Evolutionary conservation across 2,888 invertebrate genomes (phyloP), one percentile per base, ranked within the genome.

Genomic region (Lasioglossum figueresi): DNA sequence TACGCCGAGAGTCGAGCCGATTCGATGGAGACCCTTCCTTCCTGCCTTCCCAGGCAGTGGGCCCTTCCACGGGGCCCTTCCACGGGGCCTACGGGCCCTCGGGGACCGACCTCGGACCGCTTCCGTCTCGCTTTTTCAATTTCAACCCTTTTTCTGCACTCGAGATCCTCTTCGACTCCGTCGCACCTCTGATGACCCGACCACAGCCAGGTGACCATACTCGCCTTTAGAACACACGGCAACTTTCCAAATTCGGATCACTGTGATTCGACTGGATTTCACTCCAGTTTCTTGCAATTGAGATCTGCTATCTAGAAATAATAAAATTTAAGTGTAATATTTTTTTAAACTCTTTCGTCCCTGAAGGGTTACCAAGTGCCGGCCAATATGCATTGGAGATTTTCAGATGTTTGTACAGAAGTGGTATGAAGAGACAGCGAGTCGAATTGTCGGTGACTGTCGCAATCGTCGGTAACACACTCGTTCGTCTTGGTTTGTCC

Each of bases 401-500:
- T 63, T 63, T 63, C 63, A 63, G 31, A 63, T 63, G 31, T 63
- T 63, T 63, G 16, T 31, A 31, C 16, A 63, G 63, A 63, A 63
- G 14, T 16, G 63, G 14, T 63, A 63, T 16, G 31, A 31, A 63
- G 63, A 63, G 63, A 74, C 45, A 48, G 48, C 73, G 52, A n/a
- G 34, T 34, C 73, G 48, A 52, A 74, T 52, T 48, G 63, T 34
- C 14, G 34, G 74, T 34, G 74, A 52, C 66, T n/a, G 66, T 66
- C 31, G 45, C 72, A 34, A 45, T 23, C 72, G 37, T 77, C 75
- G 52, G 76, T 86, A 83, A 87, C 83, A 77, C 80, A 48, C 43
- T 66, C 37, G 71, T 66, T 82, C 10, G 16, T 14, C 31, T 43
- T 72, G 59, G 14, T 72, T 52, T 23, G 6, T 74, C 78, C 56